Percentiles rank a stretch among this genome's conserved stretches.
Evolutionary conservation across 2,888 invertebrate genomes (phyloP).

Genomic region (Lacanobia oleracea): DNA sequence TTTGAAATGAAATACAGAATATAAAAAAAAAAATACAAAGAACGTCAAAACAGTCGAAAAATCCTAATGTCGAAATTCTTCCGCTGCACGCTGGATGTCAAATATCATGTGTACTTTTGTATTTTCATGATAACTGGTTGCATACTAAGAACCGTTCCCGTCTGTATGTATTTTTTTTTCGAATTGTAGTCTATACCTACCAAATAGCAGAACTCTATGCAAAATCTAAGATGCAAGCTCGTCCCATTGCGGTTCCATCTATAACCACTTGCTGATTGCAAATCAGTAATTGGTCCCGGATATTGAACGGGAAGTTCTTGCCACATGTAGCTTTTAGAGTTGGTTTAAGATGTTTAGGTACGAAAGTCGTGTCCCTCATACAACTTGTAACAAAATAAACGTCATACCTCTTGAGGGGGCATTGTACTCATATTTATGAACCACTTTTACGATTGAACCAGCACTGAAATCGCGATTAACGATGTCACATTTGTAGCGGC

Average conservation of each 20-base stretch:
- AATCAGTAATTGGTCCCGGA: too few species aligned
- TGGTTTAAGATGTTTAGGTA: too few species aligned
- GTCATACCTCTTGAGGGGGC: too few species aligned
- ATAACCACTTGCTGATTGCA: conserved; percentile 16
- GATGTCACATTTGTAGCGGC: too few species aligned
- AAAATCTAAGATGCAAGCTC: conserved; percentile 12
- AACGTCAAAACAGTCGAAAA: background rate
- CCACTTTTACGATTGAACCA: too few species aligned
- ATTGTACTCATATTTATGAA: too few species aligned
- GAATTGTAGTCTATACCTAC: background rate
- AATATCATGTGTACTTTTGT: background rate
- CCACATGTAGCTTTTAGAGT: background rate
- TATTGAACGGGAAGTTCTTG: conserved; percentile 17
- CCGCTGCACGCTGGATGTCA: background rate
- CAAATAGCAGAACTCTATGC: background rate
- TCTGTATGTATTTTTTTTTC: background rate
- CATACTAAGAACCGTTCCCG: background rate
- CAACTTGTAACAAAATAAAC: too few species aligned
- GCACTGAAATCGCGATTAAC: too few species aligned
- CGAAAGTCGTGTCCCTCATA: too few species aligned
- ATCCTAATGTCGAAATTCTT: background rate
- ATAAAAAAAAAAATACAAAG: too few species aligned
- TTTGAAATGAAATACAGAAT: too few species aligned
- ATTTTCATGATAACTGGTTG: background rate
- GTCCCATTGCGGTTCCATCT: conserved; percentile 21